A percentile compares a stretch with the other conserved stretches of the same genome.
phyloP scores from a whole-genome alignment of 1,140 invertebrate genomes.

The Ceratosolen fusciceps region DNA sequence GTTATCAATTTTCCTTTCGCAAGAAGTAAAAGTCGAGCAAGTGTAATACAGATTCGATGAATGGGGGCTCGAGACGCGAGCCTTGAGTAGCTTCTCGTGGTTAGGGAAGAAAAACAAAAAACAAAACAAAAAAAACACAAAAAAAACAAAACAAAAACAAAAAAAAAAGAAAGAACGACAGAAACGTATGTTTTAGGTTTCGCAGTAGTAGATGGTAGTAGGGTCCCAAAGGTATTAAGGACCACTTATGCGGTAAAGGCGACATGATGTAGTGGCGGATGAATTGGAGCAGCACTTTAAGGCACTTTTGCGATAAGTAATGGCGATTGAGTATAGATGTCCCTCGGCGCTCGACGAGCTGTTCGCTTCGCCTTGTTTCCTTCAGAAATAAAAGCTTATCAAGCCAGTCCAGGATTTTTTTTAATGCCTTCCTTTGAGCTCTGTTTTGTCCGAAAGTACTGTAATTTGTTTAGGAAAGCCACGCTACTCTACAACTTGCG shows the following conservation, averaged over 20 bases:
- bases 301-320: constrained; percentile 59
- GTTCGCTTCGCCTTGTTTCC: background rate
- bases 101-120: too few species aligned
- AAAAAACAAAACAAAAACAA: too few species aligned
- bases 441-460: background rate
- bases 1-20: too few species aligned
- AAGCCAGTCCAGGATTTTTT: background rate
- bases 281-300: constrained; percentile 48
- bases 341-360: background rate
- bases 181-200: constrained; percentile 25
- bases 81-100: too few species aligned
- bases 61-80: background rate
- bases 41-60: background rate
- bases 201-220: background rate
- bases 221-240: constrained; percentile 28
- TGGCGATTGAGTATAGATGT: constrained; percentile 45
- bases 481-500: too few species aligned
- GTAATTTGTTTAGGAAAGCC: too few species aligned
- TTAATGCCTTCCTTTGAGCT: background rate
- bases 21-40: background rate
- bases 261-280: background rate
- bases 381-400: constrained; percentile 9
- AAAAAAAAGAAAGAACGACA: too few species aligned
- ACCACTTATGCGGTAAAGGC: constrained; percentile 27
- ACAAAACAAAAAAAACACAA: too few species aligned